Percentiles rank a stretch among this genome's conserved stretches.
Conservation (phyloP, 2,113 vertebrate genomes). For the Chitala chitala region DNA sequence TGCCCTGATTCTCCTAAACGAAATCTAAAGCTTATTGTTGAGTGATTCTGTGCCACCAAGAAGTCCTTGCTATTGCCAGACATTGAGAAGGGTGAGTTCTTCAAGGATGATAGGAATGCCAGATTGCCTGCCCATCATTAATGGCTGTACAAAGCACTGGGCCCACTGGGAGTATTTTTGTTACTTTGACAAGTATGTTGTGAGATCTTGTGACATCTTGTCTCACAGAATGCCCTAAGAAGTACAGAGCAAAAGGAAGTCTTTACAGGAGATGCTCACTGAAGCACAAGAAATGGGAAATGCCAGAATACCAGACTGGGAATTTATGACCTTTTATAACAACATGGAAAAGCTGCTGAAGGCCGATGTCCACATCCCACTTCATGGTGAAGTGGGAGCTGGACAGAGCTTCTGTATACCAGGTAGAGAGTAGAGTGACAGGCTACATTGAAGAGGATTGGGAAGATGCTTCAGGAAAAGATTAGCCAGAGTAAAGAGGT, state of each 20-base stretch:
- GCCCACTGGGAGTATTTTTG: conserved; percentile 22
- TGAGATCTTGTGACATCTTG: conserved; percentile 23
- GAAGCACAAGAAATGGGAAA: conserved; percentile 24
- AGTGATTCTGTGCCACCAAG: conserved; percentile 7
- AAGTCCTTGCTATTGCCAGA: not conserved
- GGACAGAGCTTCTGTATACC: conserved; percentile 37
- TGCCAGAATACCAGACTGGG: conserved; percentile 37
- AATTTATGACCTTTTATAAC: conserved; percentile 27
- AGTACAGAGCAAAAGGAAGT: conserved; percentile 33
- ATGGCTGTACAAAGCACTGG: conserved; percentile 1
- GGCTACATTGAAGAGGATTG: not conserved
- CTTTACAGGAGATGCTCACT: conserved; percentile 32
- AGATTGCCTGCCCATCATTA: not conserved
- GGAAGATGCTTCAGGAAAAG: not conserved
- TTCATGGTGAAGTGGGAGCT: conserved; percentile 32
- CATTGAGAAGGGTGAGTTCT: not conserved
- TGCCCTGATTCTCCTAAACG: conserved; percentile 34
- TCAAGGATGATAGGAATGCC: not conserved
- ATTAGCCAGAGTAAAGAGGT: conserved; percentile 14
- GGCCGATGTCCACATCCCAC: conserved; percentile 26
- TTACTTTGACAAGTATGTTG: conserved; percentile 16
- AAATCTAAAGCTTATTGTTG: conserved; percentile 32
- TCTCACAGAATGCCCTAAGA: conserved; percentile 39
- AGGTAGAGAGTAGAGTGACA: conserved; percentile 19
- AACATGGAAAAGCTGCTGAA: conserved; percentile 33